Evolutionary conservation across 2,797 vertebrate species (phyloP), one percentile per base, ranked within the genome.

Genomic region (Borostomias antarcticus): DNA sequence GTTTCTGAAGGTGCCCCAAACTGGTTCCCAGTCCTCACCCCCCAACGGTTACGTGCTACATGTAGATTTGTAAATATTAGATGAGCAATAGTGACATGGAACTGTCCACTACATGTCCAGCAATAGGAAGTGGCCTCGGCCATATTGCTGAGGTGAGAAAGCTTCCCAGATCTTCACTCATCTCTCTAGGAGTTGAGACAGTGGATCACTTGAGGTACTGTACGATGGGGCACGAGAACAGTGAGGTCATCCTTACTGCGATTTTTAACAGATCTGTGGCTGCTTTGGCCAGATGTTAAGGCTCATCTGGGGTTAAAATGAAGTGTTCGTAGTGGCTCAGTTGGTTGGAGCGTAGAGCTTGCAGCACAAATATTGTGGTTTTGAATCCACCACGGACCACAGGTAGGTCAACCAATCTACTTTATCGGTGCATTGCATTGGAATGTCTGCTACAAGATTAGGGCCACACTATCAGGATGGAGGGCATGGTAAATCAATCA

Each of bases 241-340:
- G 57, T 21, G 17, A 25, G 33, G 58, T 35, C 50, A 64, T 56
- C 37, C 33, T 60, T 21, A 53, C 19, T 28, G 29, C 30, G 19
- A n/a, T 70, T 75, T 77, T 72, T 59, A 61, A 71, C 43, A 79
- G 47, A 64, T 64, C 35, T 56, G 50, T 10, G 19, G 79, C 58
- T 79, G 79, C 68, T 79, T 77, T 67, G 56, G 72, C 66, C 28
- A 43, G 13, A 70, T 73, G n/a, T n/a, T n/a, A n/a, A n/a, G n/a
- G 64, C 58, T 28, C 21, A 19, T 15, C 11, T 1, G 11, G 57
- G 25, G 57, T 13, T 25, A 4, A 47, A 17, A 50, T 28, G 19
- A n/a, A 32, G 37, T 4, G n/a, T n/a, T n/a, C n/a, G n/a, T n/a
- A n/a, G 17, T 5, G 7, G 28, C 28, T 3, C 13, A 29, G 2